These are phyloP conservation scores for Rhadinocentrus ornatus DNA, from an alignment of 2,797 vertebrate species.

Conservation along the genomic window DNA sequence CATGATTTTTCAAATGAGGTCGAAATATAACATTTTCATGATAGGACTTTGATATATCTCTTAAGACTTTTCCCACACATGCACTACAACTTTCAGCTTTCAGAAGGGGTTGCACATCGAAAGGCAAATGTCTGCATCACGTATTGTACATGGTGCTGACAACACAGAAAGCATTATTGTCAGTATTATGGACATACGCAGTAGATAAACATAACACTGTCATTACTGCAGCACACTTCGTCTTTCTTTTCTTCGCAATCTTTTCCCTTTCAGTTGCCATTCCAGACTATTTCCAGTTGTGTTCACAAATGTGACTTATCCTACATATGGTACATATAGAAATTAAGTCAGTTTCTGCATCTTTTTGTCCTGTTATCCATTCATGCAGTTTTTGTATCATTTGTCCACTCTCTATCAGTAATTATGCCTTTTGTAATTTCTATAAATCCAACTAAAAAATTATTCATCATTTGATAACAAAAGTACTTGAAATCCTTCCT, in stretches of 20 bases:
- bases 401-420: neutral
- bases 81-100: neutral
- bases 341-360: too few relatives aligned
- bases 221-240: neutral
- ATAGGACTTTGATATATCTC: neutral
- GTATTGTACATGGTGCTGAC: neutral
- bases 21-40: neutral
- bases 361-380: too few relatives aligned
- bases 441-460: constrained; percentile 14
- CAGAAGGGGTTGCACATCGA: neutral
- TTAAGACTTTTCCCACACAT: neutral
- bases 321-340: too few relatives aligned
- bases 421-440: neutral
- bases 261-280: neutral
- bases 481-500: constrained; percentile 11
- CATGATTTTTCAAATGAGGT: neutral
- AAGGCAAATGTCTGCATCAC: neutral
- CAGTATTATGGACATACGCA: neutral
- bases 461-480: constrained; percentile 8
- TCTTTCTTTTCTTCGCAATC: too few relatives aligned
- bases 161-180: neutral
- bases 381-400: too few relatives aligned
- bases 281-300: neutral
- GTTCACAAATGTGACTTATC: neutral
- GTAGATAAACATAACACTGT: neutral